phyloP scores from a whole-genome alignment of 2,797 vertebrate species.

The Manis crassicaudata region DNA sequence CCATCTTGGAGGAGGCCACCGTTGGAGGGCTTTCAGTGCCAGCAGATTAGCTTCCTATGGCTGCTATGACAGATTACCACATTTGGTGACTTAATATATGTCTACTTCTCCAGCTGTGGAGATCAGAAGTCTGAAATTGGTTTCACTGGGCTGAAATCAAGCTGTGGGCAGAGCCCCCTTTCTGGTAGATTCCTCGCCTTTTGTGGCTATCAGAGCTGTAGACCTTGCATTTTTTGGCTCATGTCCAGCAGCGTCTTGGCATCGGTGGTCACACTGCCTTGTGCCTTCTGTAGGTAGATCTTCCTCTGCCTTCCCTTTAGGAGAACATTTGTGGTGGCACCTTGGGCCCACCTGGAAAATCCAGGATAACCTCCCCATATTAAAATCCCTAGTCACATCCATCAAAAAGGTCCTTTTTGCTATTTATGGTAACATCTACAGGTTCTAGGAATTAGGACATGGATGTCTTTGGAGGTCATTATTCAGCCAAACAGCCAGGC shows the following conservation, averaged over 20 bases:
- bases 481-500: not conserved
- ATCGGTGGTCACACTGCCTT: not conserved
- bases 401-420: not conserved
- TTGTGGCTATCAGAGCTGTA: not conserved
- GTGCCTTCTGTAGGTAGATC: not conserved
- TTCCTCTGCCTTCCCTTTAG: not conserved
- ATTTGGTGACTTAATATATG: not conserved
- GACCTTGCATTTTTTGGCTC: not conserved
- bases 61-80: not conserved
- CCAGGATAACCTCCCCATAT: not conserved
- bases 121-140: not conserved
- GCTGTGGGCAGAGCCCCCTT: not conserved
- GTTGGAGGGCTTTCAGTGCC: not conserved
- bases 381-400: not conserved
- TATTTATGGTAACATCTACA: not conserved
- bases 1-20: not conserved
- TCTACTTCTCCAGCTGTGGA: not conserved
- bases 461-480: not conserved
- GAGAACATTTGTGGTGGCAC: not conserved
- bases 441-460: not conserved
- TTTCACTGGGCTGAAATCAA: not conserved
- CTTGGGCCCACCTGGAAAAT: not conserved
- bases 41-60: not conserved
- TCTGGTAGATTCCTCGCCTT: not conserved
- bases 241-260: not conserved